phyloP scores from a whole-genome alignment of 64 coral and sea anemone species.

The Dendronephthya gigantea region DNA sequence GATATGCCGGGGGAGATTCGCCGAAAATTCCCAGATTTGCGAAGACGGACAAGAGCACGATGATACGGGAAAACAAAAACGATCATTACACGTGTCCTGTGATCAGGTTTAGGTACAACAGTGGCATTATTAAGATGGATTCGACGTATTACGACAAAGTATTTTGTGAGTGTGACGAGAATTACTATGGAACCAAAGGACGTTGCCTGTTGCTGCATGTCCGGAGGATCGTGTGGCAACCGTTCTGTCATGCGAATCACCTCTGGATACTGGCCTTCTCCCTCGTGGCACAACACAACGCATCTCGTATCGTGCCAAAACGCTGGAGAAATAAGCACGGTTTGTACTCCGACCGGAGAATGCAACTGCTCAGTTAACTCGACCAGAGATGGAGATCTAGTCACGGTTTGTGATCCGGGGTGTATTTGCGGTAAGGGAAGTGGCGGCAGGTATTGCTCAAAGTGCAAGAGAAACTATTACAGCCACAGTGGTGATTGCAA shows the following conservation, averaged over 20 bases:
- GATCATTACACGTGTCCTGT: constrained; percentile 37
- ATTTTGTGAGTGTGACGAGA: constrained; percentile 49
- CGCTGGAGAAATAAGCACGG: not conserved
- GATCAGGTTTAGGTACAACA: constrained; percentile 40
- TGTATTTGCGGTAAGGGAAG: constrained; percentile 58
- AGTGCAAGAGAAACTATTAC: constrained; percentile 45
- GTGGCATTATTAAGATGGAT: constrained; percentile 48
- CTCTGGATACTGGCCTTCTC: constrained; percentile 54
- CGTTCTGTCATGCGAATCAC: constrained; percentile 41
- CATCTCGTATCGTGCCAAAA: constrained; percentile 44
- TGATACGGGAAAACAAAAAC: not conserved
- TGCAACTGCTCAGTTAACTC: constrained; percentile 35
- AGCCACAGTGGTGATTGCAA: constrained; percentile 44
- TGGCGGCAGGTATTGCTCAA: constrained; percentile 49
- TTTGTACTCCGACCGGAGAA: constrained; percentile 46
- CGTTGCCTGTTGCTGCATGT: constrained; percentile 51
- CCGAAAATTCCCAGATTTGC: constrained; percentile 22
- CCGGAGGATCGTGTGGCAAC: constrained; percentile 35
- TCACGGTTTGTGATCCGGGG: constrained; percentile 25
- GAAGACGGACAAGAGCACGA: not conserved
- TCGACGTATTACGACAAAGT: constrained; percentile 42
- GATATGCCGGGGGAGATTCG: not conserved
- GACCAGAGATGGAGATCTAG: not conserved
- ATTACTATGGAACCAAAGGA: constrained; percentile 42
- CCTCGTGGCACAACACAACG: constrained; percentile 39